Base-by-base conservation (phyloP, 2,888 invertebrate genomes). In the Synergus gifuensis region DNA sequence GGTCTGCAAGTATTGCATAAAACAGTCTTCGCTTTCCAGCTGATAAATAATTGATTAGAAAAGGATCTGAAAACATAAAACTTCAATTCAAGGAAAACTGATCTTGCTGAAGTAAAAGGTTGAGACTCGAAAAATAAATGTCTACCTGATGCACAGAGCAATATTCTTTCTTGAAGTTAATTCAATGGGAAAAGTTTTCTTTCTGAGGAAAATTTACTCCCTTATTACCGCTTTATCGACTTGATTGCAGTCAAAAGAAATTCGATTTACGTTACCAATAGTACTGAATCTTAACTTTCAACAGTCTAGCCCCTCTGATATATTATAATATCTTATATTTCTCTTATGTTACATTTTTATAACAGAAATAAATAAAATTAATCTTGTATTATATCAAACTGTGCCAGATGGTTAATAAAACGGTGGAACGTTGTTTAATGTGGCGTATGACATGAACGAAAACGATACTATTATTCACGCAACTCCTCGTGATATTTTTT, bases 141-240 rank as follows among this genome's bases (percentile, higher is more conserved):
- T 73, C 73, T 73, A 54, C 73, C 54, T 54, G 73, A 73, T 54
- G 36, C n/a, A 28, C n/a, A n/a, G n/a, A 73, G 36, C 54, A 73
- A 73, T 73, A 73, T 73, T 73, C 73, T 36, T 54, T 5, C 12
- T 36, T n/a, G 36, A 73, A 54, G 73, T 73, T 54, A 73, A 49
- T 73, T 54, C 73, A 54, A 73, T 73, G 73, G 54, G 73, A 73
- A 49, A 54, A 73, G 54, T 73, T 69, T 69, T 73, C n/a, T 49
- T n/a, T 40, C 16, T 7, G 14, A 36, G 69, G 16, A 49, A 69
- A 46, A 69, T 69, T 46, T 69, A 73, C 73, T 73, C 49, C 28
- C 73, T 73, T 54, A 73, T 73, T 73, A 73, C 54, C 54, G 16
- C 36, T 73, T 73, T 73, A 73, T 73, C 36, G 36, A 73, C 36